Conservation (phyloP, 2,797 vertebrate genomes). For the Danio aesculapii region DNA sequence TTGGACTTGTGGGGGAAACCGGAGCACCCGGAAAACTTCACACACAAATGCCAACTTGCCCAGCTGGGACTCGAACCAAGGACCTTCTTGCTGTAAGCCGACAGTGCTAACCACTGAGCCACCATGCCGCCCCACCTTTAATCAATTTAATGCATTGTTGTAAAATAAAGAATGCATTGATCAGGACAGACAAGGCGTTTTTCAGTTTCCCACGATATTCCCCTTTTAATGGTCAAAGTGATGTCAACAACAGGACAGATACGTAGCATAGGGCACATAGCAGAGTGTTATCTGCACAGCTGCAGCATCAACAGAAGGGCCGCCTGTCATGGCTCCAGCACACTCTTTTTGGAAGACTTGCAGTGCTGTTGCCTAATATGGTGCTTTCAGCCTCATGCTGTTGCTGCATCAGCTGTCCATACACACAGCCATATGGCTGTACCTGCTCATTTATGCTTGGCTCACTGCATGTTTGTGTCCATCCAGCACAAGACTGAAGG, state of each 20-base stretch:
- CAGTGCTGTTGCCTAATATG: slow-evolving; percentile 43
- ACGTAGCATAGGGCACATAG: not conserved
- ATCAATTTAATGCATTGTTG: too few relatives aligned
- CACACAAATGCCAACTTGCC: too few relatives aligned
- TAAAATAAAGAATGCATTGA: not conserved
- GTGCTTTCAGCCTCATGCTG: slow-evolving; percentile 27
- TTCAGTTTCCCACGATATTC: not conserved
- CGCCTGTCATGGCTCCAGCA: slow-evolving; percentile 32
- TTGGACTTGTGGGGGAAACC: too few relatives aligned
- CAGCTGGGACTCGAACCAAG: too few relatives aligned
- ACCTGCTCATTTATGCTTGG: slow-evolving; percentile 38
- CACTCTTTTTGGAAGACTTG: slow-evolving; percentile 29
- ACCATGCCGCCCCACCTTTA: too few relatives aligned
- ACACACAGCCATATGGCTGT: slow-evolving; percentile 37
- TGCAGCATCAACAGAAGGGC: slow-evolving; percentile 27
- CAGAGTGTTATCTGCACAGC: slow-evolving; percentile 40
- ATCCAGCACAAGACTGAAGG: not conserved
- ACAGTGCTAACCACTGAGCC: too few relatives aligned
- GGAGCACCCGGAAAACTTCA: too few relatives aligned
- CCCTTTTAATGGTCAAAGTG: not conserved
- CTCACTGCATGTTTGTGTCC: slow-evolving; percentile 12
- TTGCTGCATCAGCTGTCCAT: slow-evolving; percentile 47
- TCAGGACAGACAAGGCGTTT: not conserved
- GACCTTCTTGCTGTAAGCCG: too few relatives aligned
- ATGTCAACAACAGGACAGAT: slow-evolving; percentile 16